Base-by-base conservation (phyloP, 1,140 invertebrate genomes). In the Pseudachorutes palmiensis region DNA sequence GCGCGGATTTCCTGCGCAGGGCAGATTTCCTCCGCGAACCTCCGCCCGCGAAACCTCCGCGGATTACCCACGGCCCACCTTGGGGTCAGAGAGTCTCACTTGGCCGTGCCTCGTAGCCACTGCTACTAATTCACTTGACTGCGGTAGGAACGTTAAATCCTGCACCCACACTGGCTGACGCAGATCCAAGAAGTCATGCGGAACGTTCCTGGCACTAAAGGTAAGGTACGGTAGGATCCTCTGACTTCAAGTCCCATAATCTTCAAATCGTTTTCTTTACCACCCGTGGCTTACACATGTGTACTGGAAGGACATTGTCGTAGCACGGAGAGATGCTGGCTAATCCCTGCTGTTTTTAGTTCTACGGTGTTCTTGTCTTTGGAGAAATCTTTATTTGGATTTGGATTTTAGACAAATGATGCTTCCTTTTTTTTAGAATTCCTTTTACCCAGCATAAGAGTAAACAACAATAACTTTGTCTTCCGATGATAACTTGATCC, bases 131-230 rank as follows among this genome's bases (percentile, higher is more conserved):
- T 81, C 80, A 29, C 80, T 75, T 24, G 74, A 76, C 32, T 80
- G 72, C 26, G 78, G 78, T 63, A 88, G 70, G 76, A 90, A 91
- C 3, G 82, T 78, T 1, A 88, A 77, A 72, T 87, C 87, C 2
- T 83, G 83, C 29, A 90, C 84, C 88, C 88, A 91, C 19, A 92
- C 81, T 0, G 89, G 88, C n/a, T 87, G 83, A 67, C 87, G 77
- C 14, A 92, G 75, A 73, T 91, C 84, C 14, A 92, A 76, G 80
- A 84, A 87, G 77, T 91, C 89, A 75, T 87, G 83, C 2, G 81
- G 79, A 29, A 89, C 82, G 84, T 90, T 90, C 83, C 85, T 90
- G 33, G 87, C 87, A 74, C 76, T 80, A 77, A 87, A 91, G 65
- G 81, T 69, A 26, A n/a, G 80, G 79, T 77, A 76, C 75, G 71